These are phyloP conservation scores for Pelobates cultripes DNA, from an alignment of 2,797 vertebrate genomes.

Conservation along the genomic window DNA sequence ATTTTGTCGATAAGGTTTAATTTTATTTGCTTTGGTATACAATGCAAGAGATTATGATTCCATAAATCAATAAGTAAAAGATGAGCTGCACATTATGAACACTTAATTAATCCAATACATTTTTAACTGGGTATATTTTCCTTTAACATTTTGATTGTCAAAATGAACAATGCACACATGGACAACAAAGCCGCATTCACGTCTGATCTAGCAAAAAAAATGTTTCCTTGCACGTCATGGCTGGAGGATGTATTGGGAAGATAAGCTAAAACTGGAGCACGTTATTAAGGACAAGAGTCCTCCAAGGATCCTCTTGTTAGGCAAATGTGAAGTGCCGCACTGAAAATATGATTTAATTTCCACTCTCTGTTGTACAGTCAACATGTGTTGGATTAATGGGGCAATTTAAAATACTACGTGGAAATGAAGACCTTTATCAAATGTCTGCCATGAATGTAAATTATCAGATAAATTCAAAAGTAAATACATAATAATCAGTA, in stretches of 20 bases:
- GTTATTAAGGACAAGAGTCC: constrained; percentile 12
- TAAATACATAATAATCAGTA: no score
- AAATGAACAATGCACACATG: neutral
- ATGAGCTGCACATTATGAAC: neutral
- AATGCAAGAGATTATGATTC: neutral
- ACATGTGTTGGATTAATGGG: constrained; percentile 10
- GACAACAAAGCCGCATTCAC: neutral
- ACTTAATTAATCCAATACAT: neutral
- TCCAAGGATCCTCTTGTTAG: constrained; percentile 20
- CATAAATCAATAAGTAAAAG: neutral
- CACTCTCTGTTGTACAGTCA: neutral
- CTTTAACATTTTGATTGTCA: neutral
- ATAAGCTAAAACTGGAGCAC: constrained; percentile 27
- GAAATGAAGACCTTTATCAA: constrained; percentile 20
- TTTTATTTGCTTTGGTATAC: no score
- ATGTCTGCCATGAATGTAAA: constrained; percentile 9
- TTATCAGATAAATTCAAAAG: neutral
- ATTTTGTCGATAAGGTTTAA: no score
- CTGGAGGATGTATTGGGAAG: constrained; percentile 29
- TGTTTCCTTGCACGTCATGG: neutral
- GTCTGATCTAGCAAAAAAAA: neutral
- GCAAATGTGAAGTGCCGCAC: constrained; percentile 33
- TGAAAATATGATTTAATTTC: constrained; percentile 24
- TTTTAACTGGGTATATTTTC: neutral
- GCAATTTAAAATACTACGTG: neutral